Base-by-base conservation (phyloP, 2,888 invertebrate genomes). In the Sacculina carcini region DNA sequence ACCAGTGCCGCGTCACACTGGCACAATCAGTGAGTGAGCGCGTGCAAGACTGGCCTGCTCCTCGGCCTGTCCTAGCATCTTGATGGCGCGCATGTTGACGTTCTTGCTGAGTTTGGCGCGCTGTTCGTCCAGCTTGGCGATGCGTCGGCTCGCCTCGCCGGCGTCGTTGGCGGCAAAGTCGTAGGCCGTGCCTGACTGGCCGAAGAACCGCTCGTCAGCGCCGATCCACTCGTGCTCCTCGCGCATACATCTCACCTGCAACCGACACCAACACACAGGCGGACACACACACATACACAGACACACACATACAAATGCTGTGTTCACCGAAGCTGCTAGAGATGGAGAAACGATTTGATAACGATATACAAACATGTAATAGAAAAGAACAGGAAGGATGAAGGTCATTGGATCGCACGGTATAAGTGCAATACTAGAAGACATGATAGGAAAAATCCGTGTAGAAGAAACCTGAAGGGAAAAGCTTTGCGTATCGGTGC, bases 11-110 rank as follows among this genome's bases (percentile, higher is more conserved):
- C n/a, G n/a, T n/a, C n/a, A 9, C 10, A 31, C 31, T 3, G 31
- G 10, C 2, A 2, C 3, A 9, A 31, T 12, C 3, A 2, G 9
- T 31, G 10, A 31, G 3, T 14, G 14, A 31, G 31, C 3, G 2
- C 26, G 9, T 46, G 16, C 50, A 28, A 2, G 4, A 56, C 60
- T 59, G 59, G 76, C 77, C 71, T 78, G 77, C 61, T 86, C 83
- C 67, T 89, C 87, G 62, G 86, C 83, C 60, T 80, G 78, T 51
- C 77, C 79, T 51, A 87, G 71, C 66, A 86, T 73, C 63, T 78
- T 79, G 72, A 90, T 86, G 1, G 89, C 87, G 59, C 83, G 71
- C 52, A 79, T 74, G 65, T 86, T 85, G 9, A 86, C 75, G 52
- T 69, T 75, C 48, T 77, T 69, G 53, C 77, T 73, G 59, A 87